phyloP scores from a whole-genome alignment of 2,888 invertebrate species.

The Spisula solida region DNA sequence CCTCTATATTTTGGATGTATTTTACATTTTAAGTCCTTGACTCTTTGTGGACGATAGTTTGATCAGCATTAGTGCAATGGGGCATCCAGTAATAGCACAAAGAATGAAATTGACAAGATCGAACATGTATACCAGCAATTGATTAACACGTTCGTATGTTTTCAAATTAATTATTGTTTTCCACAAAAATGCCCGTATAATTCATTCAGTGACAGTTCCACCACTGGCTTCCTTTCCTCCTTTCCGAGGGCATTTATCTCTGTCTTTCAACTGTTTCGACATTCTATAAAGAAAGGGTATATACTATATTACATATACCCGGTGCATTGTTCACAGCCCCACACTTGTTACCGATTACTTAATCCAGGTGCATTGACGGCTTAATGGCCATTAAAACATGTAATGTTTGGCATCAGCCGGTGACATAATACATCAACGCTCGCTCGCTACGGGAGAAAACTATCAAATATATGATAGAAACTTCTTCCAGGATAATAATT shows the following conservation, averaged over 20 bases:
- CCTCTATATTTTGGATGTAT: no score
- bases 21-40: no score
- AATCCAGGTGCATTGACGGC: conserved; percentile 22
- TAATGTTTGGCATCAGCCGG: conserved; percentile 10
- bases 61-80: no score
- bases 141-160: no score
- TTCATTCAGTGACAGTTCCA: background rate
- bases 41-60: no score
- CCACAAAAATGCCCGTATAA: background rate
- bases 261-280: background rate
- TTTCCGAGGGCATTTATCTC: background rate
- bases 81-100: no score
- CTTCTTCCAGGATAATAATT: background rate
- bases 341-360: background rate
- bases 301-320: no score
- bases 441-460: background rate
- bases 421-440: conserved; percentile 25
- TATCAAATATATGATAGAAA: background rate
- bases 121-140: no score
- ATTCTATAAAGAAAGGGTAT: conserved; percentile 7
- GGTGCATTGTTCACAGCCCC: background rate
- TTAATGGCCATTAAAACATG: conserved; percentile 22
- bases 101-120: no score
- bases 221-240: background rate
- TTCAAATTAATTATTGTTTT: no score